Evolutionary conservation across 2,113 vertebrate genomes (phyloP), one percentile per base, ranked within the genome.

Genomic region (Callipepla squamata): DNA sequence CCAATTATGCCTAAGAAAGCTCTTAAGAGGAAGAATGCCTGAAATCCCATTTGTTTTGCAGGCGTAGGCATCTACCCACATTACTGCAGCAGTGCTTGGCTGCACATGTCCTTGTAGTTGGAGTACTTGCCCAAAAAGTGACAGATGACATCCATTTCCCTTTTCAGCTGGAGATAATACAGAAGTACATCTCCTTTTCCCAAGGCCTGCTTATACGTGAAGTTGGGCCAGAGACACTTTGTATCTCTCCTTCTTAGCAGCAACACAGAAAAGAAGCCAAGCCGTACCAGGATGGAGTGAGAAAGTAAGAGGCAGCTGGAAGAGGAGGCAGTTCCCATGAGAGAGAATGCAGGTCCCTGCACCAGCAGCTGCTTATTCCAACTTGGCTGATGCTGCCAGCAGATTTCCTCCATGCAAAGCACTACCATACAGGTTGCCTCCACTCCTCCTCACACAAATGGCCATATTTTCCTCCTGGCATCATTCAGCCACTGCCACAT

Each of bases 11-110:
- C 59, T 66, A 25, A 80, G 70, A 55, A 91, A 91, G 77, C 26
- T 26, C 62, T 72, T 12, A 85, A 42, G 30, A 61, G 76, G 62
- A 73, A 88, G 53, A 79, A 89, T 34, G n/a, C 21, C 72, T 80
- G 63, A 85, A 96, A 95, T 66, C 48, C 57, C 48, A 58, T 42
- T 34, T 83, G 72, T 89, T 82, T 83, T 58, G 72, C 72, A 87
- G 40, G 12, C 38, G 55, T n/a, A 59, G 21, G 65, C 55, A 87
- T 62, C 68, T 70, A 69, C 51, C 9, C 28, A 51, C 34, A 47
- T 74, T 30, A 67, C 28, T 73, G 19, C 0, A 0, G 72, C 68
- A 85, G 78, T 70, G 76, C 72, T 77, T 83, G 76, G 82, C 23
- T 83, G 72, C 82, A 77, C 22, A 28, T 8, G 34, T 58, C 67